Percentiles rank a stretch among this genome's conserved stretches.
These are phyloP conservation scores for Brachionus angularis DNA, from an alignment of 1,140 invertebrate species.

Conservation along the genomic window DNA sequence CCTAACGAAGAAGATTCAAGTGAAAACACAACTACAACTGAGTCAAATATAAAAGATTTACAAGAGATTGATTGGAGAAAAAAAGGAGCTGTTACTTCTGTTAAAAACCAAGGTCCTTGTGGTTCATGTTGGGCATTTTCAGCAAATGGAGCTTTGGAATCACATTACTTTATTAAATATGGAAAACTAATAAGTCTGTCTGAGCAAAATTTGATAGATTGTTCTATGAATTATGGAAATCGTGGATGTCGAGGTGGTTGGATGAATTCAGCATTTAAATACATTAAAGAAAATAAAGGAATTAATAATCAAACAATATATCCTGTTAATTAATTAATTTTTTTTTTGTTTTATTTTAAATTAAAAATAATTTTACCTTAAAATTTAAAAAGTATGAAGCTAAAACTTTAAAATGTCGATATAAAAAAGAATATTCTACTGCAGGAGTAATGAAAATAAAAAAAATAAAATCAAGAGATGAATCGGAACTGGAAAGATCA, in stretches of 20 bases:
- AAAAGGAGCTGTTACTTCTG: conserved; percentile 8
- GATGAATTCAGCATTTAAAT: conserved; percentile 56
- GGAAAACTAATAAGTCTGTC: conserved; percentile 81
- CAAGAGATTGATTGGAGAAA: conserved; percentile 32
- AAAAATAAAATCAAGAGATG: conserved; percentile 63
- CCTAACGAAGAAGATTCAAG: no score
- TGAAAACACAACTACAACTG: no score
- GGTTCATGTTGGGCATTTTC: conserved; percentile 29
- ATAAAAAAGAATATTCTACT: conserved; percentile 62
- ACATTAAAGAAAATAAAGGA: conserved; percentile 55
- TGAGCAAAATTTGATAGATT: conserved; percentile 96
- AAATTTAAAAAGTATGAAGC: conserved; percentile 4
- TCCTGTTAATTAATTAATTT: conserved; percentile 46
- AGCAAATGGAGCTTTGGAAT: conserved; percentile 78
- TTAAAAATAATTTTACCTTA: not conserved
- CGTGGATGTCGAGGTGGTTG: conserved; percentile 48
- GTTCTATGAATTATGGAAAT: conserved; percentile 63
- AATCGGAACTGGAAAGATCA: conserved; percentile 68
- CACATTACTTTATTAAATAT: conserved; percentile 81
- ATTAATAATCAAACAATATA: conserved; percentile 56
- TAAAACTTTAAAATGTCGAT: conserved; percentile 28
- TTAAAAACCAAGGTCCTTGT: conserved; percentile 33
- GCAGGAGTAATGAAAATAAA: conserved; percentile 77
- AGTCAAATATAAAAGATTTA: no score
- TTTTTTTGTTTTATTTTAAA: not conserved